These are phyloP conservation scores for Pachyramphus minor DNA, from an alignment of 2,113 vertebrate species.

Conservation along the genomic window DNA sequence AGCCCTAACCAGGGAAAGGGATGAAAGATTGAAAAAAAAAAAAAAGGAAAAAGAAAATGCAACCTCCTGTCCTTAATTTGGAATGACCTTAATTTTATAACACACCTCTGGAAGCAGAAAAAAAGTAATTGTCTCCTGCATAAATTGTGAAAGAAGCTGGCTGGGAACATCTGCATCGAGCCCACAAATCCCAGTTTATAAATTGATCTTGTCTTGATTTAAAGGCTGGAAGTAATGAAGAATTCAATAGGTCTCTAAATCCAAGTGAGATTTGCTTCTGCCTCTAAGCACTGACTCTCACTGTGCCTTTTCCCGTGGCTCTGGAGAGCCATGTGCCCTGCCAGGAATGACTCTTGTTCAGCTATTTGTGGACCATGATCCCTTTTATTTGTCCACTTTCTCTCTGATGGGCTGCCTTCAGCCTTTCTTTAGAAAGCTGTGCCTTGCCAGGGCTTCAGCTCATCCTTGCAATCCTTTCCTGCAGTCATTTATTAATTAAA, in stretches of 20 bases:
- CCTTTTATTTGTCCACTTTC: background rate
- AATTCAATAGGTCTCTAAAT: background rate
- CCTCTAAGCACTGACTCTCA: background rate
- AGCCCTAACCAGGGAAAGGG: background rate
- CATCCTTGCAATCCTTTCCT: background rate
- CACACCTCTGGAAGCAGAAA: background rate
- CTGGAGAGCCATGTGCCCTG: background rate
- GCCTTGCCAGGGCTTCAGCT: background rate
- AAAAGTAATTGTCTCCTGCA: background rate
- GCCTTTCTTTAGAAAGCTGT: background rate
- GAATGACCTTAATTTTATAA: background rate
- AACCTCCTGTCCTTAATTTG: background rate
- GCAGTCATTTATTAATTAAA: background rate
- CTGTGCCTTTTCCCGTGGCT: background rate
- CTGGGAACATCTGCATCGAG: background rate
- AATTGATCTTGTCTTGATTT: background rate
- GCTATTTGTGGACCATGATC: background rate
- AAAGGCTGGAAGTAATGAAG: background rate
- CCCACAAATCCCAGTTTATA: background rate
- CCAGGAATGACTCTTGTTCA: background rate
- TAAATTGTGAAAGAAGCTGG: background rate
- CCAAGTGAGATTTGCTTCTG: background rate
- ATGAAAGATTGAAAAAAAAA: background rate
- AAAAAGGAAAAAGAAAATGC: background rate
- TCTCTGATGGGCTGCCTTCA: background rate